These are phyloP conservation scores for Oreotragus oreotragus DNA, from an alignment of 2,113 vertebrate species.

Conservation along the genomic window DNA sequence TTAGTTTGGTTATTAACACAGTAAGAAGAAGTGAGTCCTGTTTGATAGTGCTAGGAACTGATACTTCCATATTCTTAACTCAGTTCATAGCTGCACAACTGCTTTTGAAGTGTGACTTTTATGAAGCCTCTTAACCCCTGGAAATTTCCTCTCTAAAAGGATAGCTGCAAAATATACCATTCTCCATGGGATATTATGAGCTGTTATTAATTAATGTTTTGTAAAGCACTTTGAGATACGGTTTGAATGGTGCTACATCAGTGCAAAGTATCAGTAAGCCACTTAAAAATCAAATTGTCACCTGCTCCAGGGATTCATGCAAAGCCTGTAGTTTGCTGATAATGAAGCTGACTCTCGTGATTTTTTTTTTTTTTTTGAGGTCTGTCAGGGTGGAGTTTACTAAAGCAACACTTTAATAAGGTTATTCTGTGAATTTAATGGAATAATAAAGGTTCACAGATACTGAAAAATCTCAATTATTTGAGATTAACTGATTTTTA, in stretches of 20 bases:
- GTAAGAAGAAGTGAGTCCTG: background rate
- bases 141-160: background rate
- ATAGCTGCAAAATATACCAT: background rate
- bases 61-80: background rate
- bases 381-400: background rate
- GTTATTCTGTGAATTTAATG: background rate
- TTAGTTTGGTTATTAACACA: background rate
- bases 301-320: constrained; percentile 33
- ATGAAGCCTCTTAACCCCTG: constrained; percentile 22
- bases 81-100: background rate
- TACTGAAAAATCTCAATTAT: background rate
- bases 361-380: background rate
- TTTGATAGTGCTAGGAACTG: background rate
- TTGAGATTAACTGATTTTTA: background rate
- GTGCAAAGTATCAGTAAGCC: constrained; percentile 6
- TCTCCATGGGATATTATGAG: background rate
- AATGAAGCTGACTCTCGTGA: background rate
- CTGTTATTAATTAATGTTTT: constrained; percentile 48
- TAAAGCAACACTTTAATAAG: constrained; percentile 38
- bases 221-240: constrained; percentile 26
- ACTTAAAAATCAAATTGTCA: constrained; percentile 56
- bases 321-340: constrained; percentile 57
- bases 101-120: constrained; percentile 24
- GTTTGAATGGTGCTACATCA: constrained; percentile 58
- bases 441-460: background rate